Evolutionary conservation across 2,113 vertebrate species (phyloP).

Genomic region (Cacatua alba): DNA sequence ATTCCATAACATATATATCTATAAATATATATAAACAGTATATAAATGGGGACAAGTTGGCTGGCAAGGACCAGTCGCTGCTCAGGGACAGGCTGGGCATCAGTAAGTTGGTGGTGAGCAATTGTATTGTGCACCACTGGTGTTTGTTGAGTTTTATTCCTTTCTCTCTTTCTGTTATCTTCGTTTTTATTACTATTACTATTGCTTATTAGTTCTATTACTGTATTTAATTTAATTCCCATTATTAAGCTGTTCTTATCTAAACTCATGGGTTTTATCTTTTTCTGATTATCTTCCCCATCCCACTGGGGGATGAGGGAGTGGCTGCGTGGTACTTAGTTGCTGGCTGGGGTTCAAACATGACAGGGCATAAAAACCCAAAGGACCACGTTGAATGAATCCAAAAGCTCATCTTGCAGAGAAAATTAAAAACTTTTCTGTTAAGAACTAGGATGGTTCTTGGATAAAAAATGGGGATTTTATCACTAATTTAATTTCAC

Average conservation of each 20-base stretch:
- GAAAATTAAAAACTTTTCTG: not conserved
- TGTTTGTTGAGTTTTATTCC: not conserved
- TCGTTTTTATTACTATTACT: not conserved
- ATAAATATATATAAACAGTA: not conserved
- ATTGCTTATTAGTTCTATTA: not conserved
- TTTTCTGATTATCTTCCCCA: not conserved
- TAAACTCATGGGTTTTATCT: not conserved
- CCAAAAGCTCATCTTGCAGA: not conserved
- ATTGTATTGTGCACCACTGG: not conserved
- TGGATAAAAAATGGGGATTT: not conserved
- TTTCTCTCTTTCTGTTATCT: no score
- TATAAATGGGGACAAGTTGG: not conserved
- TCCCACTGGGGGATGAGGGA: not conserved
- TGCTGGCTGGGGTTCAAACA: not conserved
- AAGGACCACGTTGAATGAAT: not conserved
- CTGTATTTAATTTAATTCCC: not conserved
- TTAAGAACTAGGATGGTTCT: not conserved
- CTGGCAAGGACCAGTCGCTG: not conserved
- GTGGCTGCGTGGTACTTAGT: not conserved
- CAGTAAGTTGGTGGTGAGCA: not conserved
- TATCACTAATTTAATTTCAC: not conserved
- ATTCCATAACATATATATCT: not conserved
- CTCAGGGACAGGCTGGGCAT: not conserved
- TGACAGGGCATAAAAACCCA: not conserved
- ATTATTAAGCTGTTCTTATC: not conserved